phyloP scores from a whole-genome alignment of 2,888 invertebrate genomes.

The Sminthurinus aureus region DNA sequence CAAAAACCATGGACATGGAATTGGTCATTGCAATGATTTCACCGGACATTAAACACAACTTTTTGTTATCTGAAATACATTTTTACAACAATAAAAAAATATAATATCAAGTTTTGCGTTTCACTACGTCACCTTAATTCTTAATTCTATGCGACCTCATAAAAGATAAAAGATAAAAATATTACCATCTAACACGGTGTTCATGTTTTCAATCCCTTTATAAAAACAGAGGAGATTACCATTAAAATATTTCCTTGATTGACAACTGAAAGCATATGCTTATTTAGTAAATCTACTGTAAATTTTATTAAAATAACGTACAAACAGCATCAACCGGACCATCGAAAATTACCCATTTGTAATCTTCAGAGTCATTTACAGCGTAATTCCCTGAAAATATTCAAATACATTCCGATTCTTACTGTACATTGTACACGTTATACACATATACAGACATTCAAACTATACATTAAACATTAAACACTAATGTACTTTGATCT shows the following conservation, averaged over 20 bases:
- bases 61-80: slow-evolving; percentile 80
- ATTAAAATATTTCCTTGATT: no score
- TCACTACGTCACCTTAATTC: no score
- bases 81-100: no score
- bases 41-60: slow-evolving; percentile 84
- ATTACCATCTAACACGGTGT: slow-evolving; percentile 22
- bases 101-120: not conserved
- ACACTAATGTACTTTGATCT: no score
- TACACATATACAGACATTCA: not conserved
- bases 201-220: slow-evolving; percentile 24
- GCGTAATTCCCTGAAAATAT: slow-evolving; percentile 79
- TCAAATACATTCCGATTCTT: not conserved
- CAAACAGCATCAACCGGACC: slow-evolving; percentile 89
- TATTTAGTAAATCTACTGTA: no score
- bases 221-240: no score
- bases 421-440: not conserved
- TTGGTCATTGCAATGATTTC: slow-evolving; percentile 84
- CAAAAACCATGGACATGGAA: slow-evolving; percentile 87
- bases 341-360: slow-evolving; percentile 93
- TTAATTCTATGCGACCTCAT: no score
- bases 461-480: no score
- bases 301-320: slow-evolving; percentile 65
- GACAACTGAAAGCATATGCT: no score
- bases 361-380: slow-evolving; percentile 74
- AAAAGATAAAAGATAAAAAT: not conserved